Conservation (phyloP, 2,797 vertebrate genomes). For the Spinus olivaceus region DNA sequence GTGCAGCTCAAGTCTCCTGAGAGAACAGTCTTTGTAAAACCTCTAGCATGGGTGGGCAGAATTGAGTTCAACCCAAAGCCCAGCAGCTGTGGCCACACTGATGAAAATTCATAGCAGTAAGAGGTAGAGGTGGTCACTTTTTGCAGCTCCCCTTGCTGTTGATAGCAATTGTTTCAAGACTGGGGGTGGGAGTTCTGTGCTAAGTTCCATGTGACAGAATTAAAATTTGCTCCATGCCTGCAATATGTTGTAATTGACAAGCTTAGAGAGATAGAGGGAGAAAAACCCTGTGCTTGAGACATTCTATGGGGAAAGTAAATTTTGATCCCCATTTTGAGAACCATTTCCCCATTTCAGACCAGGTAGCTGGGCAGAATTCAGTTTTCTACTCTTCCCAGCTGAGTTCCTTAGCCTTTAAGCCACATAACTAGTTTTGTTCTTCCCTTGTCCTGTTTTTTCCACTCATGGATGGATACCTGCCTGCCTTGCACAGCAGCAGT, state of each 20-base stretch:
- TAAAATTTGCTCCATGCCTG: not conserved
- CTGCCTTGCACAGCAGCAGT: not conserved
- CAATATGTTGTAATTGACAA: not conserved
- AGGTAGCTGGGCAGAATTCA: not conserved
- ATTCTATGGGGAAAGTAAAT: not conserved
- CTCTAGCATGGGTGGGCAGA: not conserved
- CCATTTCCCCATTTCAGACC: not conserved
- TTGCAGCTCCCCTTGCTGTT: not conserved
- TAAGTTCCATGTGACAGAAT: not conserved
- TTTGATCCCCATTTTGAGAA: not conserved
- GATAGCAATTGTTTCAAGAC: not conserved
- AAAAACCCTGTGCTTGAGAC: not conserved
- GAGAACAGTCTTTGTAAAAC: not conserved
- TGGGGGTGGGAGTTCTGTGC: not conserved
- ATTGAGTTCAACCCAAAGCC: not conserved
- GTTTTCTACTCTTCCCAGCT: not conserved
- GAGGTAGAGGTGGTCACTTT: not conserved
- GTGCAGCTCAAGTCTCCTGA: not conserved
- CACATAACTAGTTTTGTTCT: not conserved
- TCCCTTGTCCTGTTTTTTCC: not conserved
- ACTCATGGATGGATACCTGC: accelerated
- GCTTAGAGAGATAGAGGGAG: not conserved
- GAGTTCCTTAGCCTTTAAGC: not conserved
- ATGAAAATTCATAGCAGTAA: not conserved
- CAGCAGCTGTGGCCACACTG: not conserved